Percentiles rank a stretch among this genome's conserved stretches.
Conservation (phyloP, 35 echinoderm and acorn worm genomes). For the Apostichopus parvimensis region DNA sequence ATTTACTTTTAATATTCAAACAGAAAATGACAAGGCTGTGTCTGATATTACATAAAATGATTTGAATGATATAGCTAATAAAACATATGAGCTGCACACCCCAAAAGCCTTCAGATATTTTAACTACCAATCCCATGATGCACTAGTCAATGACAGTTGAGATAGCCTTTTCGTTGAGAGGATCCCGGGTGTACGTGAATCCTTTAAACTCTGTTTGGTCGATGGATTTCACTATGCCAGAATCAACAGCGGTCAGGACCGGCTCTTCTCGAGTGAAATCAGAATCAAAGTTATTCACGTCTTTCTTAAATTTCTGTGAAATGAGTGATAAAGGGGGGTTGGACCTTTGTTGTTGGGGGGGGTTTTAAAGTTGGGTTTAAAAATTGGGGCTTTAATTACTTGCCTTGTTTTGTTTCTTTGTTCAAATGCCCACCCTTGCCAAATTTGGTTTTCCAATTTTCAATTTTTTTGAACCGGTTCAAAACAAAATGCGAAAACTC, state of each 20-base stretch:
- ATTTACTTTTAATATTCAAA: not conserved
- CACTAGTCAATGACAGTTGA: slow-evolving; percentile 82
- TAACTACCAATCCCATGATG: not conserved
- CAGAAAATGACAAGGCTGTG: not conserved
- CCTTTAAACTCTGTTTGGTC: slow-evolving; percentile 94
- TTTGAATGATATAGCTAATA: slow-evolving; percentile 51
- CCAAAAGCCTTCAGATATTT: not conserved
- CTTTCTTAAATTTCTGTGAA: slow-evolving; percentile 98
- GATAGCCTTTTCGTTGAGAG: slow-evolving; percentile 62
- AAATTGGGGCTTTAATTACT: too few relatives aligned
- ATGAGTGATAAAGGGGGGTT: not conserved
- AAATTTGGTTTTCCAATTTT: too few relatives aligned
- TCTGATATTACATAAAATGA: not conserved
- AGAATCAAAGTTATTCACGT: slow-evolving; percentile 97
- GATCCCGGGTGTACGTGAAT: slow-evolving; percentile 90
- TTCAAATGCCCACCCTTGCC: too few relatives aligned
- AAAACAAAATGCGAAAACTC: too few relatives aligned
- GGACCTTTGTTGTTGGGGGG: too few relatives aligned
- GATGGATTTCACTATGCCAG: slow-evolving; percentile 85
- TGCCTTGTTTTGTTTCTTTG: too few relatives aligned
- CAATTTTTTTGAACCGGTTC: too few relatives aligned
- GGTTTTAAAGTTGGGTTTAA: too few relatives aligned
- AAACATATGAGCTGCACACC: slow-evolving; percentile 40
- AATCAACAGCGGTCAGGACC: slow-evolving; percentile 74
- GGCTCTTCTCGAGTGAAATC: slow-evolving; percentile 98